These are phyloP conservation scores for Neosilurus mollespiculum DNA, from an alignment of 2,797 vertebrate species.

Conservation along the genomic window DNA sequence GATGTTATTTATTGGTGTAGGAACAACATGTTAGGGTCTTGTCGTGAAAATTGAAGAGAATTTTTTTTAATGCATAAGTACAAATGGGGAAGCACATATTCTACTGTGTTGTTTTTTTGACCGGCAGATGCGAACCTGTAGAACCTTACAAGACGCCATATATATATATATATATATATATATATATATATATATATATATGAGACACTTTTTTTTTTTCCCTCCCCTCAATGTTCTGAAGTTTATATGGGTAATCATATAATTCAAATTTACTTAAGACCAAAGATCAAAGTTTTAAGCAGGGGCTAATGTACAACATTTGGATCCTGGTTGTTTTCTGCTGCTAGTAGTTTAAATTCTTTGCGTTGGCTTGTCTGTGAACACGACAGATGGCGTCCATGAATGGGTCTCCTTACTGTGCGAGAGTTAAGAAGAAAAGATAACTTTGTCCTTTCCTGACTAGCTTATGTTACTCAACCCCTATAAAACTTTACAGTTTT, in stretches of 20 bases:
- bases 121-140: constrained; percentile 65
- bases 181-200: no score
- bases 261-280: constrained; percentile 81
- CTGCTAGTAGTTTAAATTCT: constrained; percentile 72
- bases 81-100: constrained; percentile 74
- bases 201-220: constrained; percentile 51
- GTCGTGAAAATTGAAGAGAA: constrained; percentile 1
- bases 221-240: constrained; percentile 62
- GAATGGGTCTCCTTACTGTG: constrained; percentile 65
- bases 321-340: constrained; percentile 73
- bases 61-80: constrained; percentile 52
- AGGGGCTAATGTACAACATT: constrained; percentile 76
- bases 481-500: constrained; percentile 81
- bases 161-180: not conserved
- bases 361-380: constrained; percentile 72
- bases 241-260: constrained; percentile 75
- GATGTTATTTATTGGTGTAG: constrained; percentile 86
- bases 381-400: constrained; percentile 73
- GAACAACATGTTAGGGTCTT: constrained; percentile 46
- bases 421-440: constrained; percentile 60
- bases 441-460: constrained; percentile 61
- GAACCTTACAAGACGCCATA: constrained; percentile 33
- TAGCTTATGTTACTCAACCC: constrained; percentile 77
- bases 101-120: constrained; percentile 73
- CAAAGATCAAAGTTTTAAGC: constrained; percentile 86